Percentiles rank a stretch among this genome's conserved stretches.
phyloP scores from a whole-genome alignment of 1,140 invertebrate species.

The Conus ventricosus region DNA sequence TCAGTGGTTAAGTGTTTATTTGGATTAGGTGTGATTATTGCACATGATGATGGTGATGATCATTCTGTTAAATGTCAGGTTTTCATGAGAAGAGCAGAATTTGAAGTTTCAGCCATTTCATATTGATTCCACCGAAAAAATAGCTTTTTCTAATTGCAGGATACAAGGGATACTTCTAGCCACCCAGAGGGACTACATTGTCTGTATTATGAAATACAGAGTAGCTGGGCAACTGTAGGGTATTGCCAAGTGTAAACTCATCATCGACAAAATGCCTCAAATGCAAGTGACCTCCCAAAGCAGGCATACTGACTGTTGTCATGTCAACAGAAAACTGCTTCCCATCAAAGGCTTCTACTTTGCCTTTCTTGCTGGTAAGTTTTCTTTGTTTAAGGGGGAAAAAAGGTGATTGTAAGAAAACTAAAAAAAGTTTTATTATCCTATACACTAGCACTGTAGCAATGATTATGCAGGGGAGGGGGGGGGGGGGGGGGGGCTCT shows the following conservation, averaged over 20 bases:
- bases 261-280: not conserved
- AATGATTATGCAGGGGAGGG: too few relatives aligned
- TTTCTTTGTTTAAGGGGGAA: not conserved
- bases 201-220: not conserved
- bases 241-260: not conserved
- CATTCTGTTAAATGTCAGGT: too few relatives aligned
- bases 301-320: not conserved
- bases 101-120: too few relatives aligned
- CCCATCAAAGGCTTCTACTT: conserved; percentile 93
- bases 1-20: too few relatives aligned
- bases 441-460: too few relatives aligned
- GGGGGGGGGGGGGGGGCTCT: too few relatives aligned
- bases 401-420: too few relatives aligned
- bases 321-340: conserved; percentile 83
- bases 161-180: not conserved
- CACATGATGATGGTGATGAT: too few relatives aligned
- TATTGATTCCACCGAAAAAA: too few relatives aligned
- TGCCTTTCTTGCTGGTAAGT: conserved; percentile 89
- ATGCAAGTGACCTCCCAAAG: not conserved
- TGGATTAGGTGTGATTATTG: too few relatives aligned
- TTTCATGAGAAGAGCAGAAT: too few relatives aligned
- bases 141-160: not conserved
- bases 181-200: not conserved
- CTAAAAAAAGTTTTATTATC: too few relatives aligned
- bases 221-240: not conserved